Evolutionary conservation across 2,888 invertebrate species (phyloP).

Genomic region (Gerris lacustris): DNA sequence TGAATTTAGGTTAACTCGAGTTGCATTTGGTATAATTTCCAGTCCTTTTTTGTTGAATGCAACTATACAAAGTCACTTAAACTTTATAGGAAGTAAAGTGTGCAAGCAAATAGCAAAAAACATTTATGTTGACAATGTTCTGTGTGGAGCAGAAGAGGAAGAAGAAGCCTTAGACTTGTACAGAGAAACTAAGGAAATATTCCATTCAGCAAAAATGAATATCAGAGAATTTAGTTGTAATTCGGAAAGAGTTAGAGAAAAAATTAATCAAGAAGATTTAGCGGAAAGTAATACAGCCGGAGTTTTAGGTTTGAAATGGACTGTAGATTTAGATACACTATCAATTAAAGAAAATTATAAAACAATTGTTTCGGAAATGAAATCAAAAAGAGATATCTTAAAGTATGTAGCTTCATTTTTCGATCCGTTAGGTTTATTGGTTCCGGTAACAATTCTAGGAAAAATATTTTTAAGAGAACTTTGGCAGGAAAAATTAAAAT

Average conservation of each 20-base stretch:
- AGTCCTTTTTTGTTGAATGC: background rate
- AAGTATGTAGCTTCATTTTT: background rate
- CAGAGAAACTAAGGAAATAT: background rate
- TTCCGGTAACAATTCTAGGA: background rate
- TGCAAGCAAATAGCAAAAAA: background rate
- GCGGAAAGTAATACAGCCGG: background rate
- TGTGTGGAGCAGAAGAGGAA: background rate
- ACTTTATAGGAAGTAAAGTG: background rate
- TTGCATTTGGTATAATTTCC: background rate
- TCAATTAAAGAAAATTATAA: background rate
- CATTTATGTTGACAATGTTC: background rate
- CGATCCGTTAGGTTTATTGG: background rate
- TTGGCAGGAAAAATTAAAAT: background rate
- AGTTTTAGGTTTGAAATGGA: background rate
- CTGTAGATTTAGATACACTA: background rate
- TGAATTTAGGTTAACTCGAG: background rate
- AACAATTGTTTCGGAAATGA: no score
- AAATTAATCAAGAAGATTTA: background rate
- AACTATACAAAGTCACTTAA: background rate
- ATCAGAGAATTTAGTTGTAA: background rate
- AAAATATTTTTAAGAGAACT: background rate
- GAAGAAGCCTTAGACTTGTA: background rate
- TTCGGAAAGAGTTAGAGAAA: background rate
- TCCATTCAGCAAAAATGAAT: background rate
- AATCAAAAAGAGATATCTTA: no score